These are phyloP conservation scores for Amphiprion percula DNA, from an alignment of 2,113 vertebrate species.

Conservation along the genomic window DNA sequence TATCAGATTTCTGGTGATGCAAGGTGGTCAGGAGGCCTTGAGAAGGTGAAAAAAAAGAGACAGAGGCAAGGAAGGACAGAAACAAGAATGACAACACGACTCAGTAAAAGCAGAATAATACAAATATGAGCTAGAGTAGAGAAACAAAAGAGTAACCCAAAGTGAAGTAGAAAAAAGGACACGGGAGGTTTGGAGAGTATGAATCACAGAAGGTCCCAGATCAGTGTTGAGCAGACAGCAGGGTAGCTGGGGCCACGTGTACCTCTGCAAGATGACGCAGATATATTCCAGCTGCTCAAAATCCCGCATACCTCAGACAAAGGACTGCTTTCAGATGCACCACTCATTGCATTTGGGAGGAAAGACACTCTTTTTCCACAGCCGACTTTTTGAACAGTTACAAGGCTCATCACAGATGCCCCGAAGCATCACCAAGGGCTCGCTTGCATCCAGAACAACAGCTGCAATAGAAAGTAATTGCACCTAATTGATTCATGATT, in stretches of 20 bases:
- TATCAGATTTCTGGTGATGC: constrained; percentile 50
- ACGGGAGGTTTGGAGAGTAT: constrained; percentile 31
- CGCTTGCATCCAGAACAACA: constrained; percentile 38
- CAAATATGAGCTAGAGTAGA: constrained; percentile 1
- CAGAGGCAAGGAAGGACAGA: neutral
- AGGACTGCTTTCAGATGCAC: constrained; percentile 39
- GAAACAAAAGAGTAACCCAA: constrained; percentile 26
- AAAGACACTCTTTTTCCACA: neutral
- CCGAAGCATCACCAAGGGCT: constrained; percentile 53
- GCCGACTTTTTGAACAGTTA: constrained; percentile 36
- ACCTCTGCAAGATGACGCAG: constrained; percentile 55
- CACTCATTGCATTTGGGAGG: constrained; percentile 16
- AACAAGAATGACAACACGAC: constrained; percentile 6
- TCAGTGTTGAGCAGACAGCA: constrained; percentile 42
- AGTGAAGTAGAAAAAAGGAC: constrained; percentile 36
- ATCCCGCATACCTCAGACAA: constrained; percentile 48
- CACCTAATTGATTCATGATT: constrained; percentile 44
- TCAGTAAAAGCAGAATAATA: constrained; percentile 22
- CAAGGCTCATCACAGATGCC: constrained; percentile 44
- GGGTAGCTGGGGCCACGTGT: constrained; percentile 51
- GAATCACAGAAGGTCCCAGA: constrained; percentile 60
- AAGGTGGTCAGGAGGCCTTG: constrained; percentile 42
- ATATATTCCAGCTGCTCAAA: constrained; percentile 55
- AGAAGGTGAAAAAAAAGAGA: neutral
- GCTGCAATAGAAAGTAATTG: constrained; percentile 37